A percentile compares a stretch with the other conserved stretches of the same genome.
These are phyloP conservation scores for Arremon brunneinucha DNA, from an alignment of 2,797 vertebrate species.

Conservation along the genomic window DNA sequence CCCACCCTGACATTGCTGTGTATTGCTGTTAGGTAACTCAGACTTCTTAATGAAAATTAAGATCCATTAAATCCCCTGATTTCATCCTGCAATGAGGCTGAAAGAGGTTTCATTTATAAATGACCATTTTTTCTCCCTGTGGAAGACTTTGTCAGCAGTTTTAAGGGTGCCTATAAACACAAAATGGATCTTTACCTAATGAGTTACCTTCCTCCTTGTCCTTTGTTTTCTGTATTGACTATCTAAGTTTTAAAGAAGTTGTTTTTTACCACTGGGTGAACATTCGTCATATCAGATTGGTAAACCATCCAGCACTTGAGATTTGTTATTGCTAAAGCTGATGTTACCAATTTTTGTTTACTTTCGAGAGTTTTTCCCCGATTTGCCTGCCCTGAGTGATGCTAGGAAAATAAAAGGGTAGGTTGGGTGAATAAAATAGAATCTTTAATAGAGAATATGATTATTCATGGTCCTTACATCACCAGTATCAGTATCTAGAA, in stretches of 20 bases:
- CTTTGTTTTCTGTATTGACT: background rate
- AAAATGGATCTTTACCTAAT: background rate
- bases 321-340: background rate
- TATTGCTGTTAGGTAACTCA: background rate
- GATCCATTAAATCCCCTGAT: background rate
- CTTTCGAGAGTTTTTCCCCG: background rate
- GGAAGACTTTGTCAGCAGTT: background rate
- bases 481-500: background rate
- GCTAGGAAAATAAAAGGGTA: rapidly evolving
- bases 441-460: background rate
- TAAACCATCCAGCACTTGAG: background rate
- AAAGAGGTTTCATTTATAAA: background rate
- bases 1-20: background rate
- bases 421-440: rapidly evolving
- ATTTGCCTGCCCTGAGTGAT: background rate
- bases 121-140: background rate
- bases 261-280: background rate
- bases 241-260: background rate
- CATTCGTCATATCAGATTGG: background rate
- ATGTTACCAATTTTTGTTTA: too few species aligned
- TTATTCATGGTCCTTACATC: background rate
- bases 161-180: background rate
- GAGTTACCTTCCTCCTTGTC: background rate
- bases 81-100: background rate
- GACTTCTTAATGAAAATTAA: background rate